phyloP scores from a whole-genome alignment of 2,113 vertebrate genomes.

The Protomyctophum bolini region DNA sequence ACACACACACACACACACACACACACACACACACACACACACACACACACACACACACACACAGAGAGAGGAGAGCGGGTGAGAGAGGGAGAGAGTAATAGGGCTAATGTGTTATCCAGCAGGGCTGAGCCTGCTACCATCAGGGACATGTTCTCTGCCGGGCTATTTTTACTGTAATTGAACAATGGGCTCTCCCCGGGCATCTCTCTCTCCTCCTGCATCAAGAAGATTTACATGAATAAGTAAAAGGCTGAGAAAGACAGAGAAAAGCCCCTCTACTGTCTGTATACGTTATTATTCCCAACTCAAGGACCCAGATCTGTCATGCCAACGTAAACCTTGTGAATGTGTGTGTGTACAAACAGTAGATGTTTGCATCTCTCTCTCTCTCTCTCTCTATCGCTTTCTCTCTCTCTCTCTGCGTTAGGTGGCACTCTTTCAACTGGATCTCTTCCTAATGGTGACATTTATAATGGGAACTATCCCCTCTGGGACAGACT shows the following conservation, averaged over 20 bases:
- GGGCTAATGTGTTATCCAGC: slow-evolving; percentile 22
- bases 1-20: too few relatives aligned
- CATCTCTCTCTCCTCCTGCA: slow-evolving; percentile 26
- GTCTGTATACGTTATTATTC: background rate
- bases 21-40: background rate
- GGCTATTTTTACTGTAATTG: slow-evolving; percentile 50
- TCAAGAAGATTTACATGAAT: slow-evolving; percentile 23
- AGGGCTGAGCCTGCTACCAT: background rate
- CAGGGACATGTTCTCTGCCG: slow-evolving; percentile 34
- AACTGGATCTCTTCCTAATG: background rate
- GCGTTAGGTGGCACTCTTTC: background rate
- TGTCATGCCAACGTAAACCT: background rate
- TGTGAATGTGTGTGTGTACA: background rate
- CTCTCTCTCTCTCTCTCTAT: slow-evolving; percentile 10
- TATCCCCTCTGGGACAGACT: too few relatives aligned
- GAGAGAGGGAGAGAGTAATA: too few relatives aligned
- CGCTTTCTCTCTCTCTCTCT: slow-evolving; percentile 1
- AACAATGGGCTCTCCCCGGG: slow-evolving; percentile 22
- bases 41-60: slow-evolving; percentile 4
- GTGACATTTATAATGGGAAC: too few relatives aligned
- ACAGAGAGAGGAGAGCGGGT: background rate
- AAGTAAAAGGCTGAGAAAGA: slow-evolving; percentile 10
- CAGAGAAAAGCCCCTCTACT: background rate
- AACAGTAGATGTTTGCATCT: too few relatives aligned
- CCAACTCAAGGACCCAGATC: background rate